Percentiles rank a stretch among this genome's conserved stretches.
These are phyloP conservation scores for Poecilia picta DNA, from an alignment of 2,797 vertebrate species.

Conservation along the genomic window DNA sequence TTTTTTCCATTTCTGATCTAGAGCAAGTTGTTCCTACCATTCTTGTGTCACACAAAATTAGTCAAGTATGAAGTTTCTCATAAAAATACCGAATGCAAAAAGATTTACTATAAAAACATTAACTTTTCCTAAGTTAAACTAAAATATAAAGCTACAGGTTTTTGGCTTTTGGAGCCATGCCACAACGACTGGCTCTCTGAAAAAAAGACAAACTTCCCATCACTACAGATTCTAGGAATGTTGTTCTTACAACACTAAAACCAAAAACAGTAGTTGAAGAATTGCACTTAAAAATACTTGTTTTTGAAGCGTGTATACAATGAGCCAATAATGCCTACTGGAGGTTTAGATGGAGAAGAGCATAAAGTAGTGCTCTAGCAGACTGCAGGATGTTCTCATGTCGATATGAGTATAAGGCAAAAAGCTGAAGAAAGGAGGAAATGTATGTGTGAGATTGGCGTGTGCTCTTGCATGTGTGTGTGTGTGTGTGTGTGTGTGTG, in stretches of 20 bases:
- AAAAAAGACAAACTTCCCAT: slow-evolving; percentile 14
- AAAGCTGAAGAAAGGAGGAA: slow-evolving; percentile 6
- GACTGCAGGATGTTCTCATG: slow-evolving; percentile 37
- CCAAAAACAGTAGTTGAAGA: slow-evolving; percentile 48
- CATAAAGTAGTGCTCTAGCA: slow-evolving; percentile 22
- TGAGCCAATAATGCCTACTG: slow-evolving; percentile 37
- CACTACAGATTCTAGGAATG: not conserved
- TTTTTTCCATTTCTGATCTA: no score
- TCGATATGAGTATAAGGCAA: slow-evolving; percentile 25
- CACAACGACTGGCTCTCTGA: slow-evolving; percentile 27
- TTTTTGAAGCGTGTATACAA: slow-evolving; percentile 47
- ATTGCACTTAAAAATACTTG: slow-evolving; percentile 33
- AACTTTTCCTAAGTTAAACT: no score
- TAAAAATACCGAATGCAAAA: no score
- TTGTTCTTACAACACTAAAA: slow-evolving; percentile 22
- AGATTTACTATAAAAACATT: no score
- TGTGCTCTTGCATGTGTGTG: slow-evolving; percentile 16
- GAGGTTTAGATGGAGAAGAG: slow-evolving; percentile 23
- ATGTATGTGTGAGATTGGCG: slow-evolving; percentile 13
- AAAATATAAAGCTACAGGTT: no score
- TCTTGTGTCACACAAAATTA: no score
- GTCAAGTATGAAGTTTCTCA: no score
- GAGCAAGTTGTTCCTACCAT: no score
- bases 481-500: slow-evolving; percentile 22
- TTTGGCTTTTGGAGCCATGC: no score